Base-by-base conservation (phyloP, 2,888 invertebrate genomes). In the Acanthosepion pharaonis region DNA sequence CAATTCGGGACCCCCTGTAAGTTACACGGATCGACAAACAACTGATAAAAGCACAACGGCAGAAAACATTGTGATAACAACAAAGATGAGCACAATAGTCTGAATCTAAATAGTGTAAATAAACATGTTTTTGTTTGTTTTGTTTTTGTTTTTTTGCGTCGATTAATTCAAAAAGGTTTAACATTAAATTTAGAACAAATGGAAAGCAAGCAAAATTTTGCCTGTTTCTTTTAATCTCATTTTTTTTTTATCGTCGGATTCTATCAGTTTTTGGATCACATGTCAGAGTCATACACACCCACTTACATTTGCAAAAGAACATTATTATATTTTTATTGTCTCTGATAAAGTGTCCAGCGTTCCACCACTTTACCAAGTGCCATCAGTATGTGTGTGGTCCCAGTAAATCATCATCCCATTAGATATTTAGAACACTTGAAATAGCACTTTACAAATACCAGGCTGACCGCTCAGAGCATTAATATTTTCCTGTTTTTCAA, bases 381-480 rank as follows among this genome's bases (percentile, higher is more conserved):
- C 78, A 15, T 59, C 59, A 59, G 20, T 59, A 59, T 33, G 78
- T 78, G 78, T 78, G 78, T 78, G 78, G 78, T 78, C 78, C 9
- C 3, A 33, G 78, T 33, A n/a, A 78, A 78, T 78, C 78, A 78
- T 5, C 1, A n/a, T n/a, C 11, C 15, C n/a, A n/a, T 23, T 59
- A n/a, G n/a, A 78, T 78, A n/a, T 78, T 78, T 33, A n/a, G n/a
- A 78, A 78, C 78, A 78, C 78, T 78, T 78, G n/a, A 78, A 78
- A 78, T 78, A 33, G 78, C 78, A 78, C 78, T 78, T n/a, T 33
- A 78, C n/a, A 15, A 78, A 78, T 15, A 33, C 33, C 78, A n/a
- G 15, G n/a, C n/a, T 78, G 78, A 78, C 78, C 78, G n/a, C n/a
- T 78, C 23, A 59, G 59, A 23, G 18, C 2, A 78, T 78, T 33